Evolutionary conservation across 2,888 invertebrate species (phyloP), one percentile per base, ranked within the genome.

Genomic region (Pegoplata infirma): DNA sequence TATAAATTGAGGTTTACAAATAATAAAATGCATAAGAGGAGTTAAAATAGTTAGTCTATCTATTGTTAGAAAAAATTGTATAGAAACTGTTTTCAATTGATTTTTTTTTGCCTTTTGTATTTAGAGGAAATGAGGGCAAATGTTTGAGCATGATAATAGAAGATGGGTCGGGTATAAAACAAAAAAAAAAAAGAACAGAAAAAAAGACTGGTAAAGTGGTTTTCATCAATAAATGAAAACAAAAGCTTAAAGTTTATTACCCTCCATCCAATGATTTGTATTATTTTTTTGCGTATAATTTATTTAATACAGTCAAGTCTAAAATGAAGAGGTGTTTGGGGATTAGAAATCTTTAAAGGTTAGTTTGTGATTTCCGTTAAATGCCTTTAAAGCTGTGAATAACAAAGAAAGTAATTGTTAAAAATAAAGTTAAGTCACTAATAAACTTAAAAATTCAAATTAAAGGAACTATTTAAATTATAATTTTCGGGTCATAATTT

Each of bases 171-270:
- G 28, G 2, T 28, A n/a, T n/a, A n/a, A n/a, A n/a, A n/a, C n/a
- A n/a, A n/a, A n/a, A n/a, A n/a, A n/a, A n/a, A n/a, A n/a, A n/a
- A n/a, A n/a, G n/a, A n/a, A n/a, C 5, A n/a, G n/a, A 32, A 12
- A 10, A 32, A 32, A 32, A 7, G 10, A 10, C 32, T 32, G 32
- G 32, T 64, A 53, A 47, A 55, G 32, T 55, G 63, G 19, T 49
- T 68, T 55, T 49, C 32, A 32, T 32, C 10, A 32, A 32, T 32
- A 10, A 17, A 25, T 44, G 8, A 58, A 36, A 72, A n/a, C 36
- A 51, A 73, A 51, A 23, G 36, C 67, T 63, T 68, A 12, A 59
- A 56, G 46, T 63, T 68, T 49, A 68, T 32, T 32, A 32, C 32
- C 32, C 32, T 32, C n/a, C n/a, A n/a, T n/a, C n/a, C n/a, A n/a